phyloP scores from a whole-genome alignment of 2,797 vertebrate species.

The Meriones psammophilus region DNA sequence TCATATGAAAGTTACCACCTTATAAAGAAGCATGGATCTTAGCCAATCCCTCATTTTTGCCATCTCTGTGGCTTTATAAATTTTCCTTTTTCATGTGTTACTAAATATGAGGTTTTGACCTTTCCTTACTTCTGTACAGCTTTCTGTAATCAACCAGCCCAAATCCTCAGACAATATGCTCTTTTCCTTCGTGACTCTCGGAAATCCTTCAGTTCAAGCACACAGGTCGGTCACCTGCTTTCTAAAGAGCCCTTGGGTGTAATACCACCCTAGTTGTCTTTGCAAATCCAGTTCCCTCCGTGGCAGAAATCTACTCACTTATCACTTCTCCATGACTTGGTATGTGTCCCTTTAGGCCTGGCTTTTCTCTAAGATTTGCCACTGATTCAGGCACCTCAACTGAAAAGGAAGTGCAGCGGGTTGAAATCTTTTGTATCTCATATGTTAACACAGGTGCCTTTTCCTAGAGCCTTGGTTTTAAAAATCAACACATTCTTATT shows the following conservation, averaged over 20 bases:
- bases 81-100: slow-evolving; percentile 19
- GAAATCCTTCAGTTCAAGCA: slow-evolving; percentile 26
- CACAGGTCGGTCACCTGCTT: not conserved
- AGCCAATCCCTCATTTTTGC: not conserved
- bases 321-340: not conserved
- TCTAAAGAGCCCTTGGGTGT: not conserved
- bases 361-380: not conserved
- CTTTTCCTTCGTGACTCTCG: not conserved
- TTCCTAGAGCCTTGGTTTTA: not conserved
- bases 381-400: slow-evolving; percentile 26
- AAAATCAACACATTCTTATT: not conserved
- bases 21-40: not conserved
- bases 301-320: not conserved
- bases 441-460: not conserved
- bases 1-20: slow-evolving; percentile 27
- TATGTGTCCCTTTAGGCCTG: not conserved
- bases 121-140: slow-evolving; percentile 52
- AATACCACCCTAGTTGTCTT: not conserved
- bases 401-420: not conserved
- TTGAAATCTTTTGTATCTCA: not conserved
- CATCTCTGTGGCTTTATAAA: slow-evolving; percentile 45
- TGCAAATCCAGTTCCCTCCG: not conserved
- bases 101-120: slow-evolving; percentile 47
- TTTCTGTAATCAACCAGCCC: slow-evolving; percentile 51
- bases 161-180: slow-evolving; percentile 33